phyloP scores from a whole-genome alignment of 2,797 vertebrate genomes.

The Clarias fuscus region DNA sequence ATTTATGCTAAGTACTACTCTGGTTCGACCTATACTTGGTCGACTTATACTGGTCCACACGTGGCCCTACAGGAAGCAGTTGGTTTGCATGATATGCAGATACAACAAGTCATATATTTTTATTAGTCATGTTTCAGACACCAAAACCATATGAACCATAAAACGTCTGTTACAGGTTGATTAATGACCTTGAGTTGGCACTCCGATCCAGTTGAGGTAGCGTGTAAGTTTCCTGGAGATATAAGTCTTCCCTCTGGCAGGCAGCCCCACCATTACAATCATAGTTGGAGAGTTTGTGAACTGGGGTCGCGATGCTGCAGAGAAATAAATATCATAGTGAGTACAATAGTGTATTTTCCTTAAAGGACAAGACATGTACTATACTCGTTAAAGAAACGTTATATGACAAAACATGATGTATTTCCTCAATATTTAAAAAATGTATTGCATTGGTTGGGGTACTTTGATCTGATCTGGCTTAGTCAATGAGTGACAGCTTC shows the following conservation, averaged over 20 bases:
- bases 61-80: background rate
- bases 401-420: background rate
- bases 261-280: conserved; percentile 91
- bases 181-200: conserved; percentile 81
- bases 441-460: background rate
- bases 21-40: background rate
- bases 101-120: background rate
- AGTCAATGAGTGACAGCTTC: background rate
- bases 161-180: background rate
- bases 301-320: conserved; percentile 84
- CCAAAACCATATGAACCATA: background rate
- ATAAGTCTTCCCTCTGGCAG: conserved; percentile 89
- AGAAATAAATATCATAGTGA: conserved; percentile 5
- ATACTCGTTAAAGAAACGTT: background rate
- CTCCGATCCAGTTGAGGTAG: conserved; percentile 93
- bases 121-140: background rate
- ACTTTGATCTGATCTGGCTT: background rate
- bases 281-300: conserved; percentile 90
- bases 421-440: background rate
- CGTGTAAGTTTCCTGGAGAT: conserved; percentile 90
- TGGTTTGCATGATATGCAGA: background rate
- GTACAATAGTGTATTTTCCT: background rate
- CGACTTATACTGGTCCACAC: background rate
- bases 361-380: background rate
- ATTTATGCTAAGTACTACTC: background rate